Conservation (phyloP, 2,888 invertebrate genomes). For the Scaptomyza flava region DNA sequence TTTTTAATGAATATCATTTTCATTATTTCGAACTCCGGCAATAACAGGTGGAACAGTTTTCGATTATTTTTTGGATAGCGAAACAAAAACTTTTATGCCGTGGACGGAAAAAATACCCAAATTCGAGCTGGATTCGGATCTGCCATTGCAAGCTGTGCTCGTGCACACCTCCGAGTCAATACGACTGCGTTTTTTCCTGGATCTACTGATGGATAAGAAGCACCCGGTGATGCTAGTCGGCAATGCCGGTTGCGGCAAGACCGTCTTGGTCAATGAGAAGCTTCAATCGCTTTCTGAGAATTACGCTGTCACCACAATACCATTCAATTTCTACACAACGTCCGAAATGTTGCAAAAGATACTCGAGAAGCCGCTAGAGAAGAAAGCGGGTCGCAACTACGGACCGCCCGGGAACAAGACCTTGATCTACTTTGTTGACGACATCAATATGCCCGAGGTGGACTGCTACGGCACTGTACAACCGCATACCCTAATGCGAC, state of each 20-base stretch:
- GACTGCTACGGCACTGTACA: slow-evolving; percentile 96
- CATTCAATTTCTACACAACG: slow-evolving; percentile 98
- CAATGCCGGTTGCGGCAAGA: slow-evolving; percentile 97
- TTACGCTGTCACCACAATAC: slow-evolving; percentile 95
- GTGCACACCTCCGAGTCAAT: slow-evolving; percentile 98
- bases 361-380: slow-evolving; percentile 96
- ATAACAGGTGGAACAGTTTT: slow-evolving; percentile 93
- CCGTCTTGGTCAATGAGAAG: slow-evolving; percentile 91
- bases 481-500: slow-evolving; percentile 97
- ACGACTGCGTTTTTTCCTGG: slow-evolving; percentile 94
- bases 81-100: slow-evolving; percentile 94
- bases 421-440: slow-evolving; percentile 97
- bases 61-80: slow-evolving; percentile 96
- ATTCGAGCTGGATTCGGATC: slow-evolving; percentile 95
- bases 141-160: slow-evolving; percentile 95
- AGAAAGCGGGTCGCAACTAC: slow-evolving; percentile 97
- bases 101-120: slow-evolving; percentile 96
- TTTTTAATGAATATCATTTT: neutral
- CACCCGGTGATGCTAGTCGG: slow-evolving; percentile 98
- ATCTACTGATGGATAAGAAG: slow-evolving; percentile 93
- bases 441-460: slow-evolving; percentile 99
- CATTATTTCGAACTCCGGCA: neutral
- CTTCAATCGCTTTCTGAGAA: slow-evolving; percentile 91
- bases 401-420: slow-evolving; percentile 98
- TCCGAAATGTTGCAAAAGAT: slow-evolving; percentile 97